Percentiles rank a stretch among this genome's conserved stretches.
Evolutionary conservation across 2,113 vertebrate genomes (phyloP).

Genomic region (Hemiprocne comata): DNA sequence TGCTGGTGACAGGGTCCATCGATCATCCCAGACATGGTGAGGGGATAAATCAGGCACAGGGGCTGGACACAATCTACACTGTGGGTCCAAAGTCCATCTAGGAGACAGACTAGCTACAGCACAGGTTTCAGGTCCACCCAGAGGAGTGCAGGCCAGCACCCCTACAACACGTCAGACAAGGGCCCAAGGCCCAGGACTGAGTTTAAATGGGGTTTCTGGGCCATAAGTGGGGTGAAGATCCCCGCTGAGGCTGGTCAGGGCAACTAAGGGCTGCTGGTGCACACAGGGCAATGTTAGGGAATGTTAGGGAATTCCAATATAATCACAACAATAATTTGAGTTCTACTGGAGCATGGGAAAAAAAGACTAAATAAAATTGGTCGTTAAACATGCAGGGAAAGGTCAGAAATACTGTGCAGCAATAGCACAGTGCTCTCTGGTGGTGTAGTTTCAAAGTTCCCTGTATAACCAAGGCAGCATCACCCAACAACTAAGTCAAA

Average conservation of each 20-base stretch:
- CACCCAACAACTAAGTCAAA: not conserved
- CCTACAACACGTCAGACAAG: not conserved
- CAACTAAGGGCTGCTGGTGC: not conserved
- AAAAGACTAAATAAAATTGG: not conserved
- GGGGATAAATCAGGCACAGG: not conserved
- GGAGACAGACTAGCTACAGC: not conserved
- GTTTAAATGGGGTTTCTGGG: not conserved
- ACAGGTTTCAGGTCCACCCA: not conserved
- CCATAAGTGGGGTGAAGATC: not conserved
- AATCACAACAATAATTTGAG: not conserved
- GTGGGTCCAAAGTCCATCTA: not conserved
- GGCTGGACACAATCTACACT: not conserved
- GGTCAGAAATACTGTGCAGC: not conserved
- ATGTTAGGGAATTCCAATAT: not conserved
- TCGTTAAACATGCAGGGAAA: not conserved
- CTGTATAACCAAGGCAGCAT: not conserved
- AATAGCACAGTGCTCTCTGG: conserved; percentile 23
- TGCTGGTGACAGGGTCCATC: not conserved
- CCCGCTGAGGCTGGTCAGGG: not conserved
- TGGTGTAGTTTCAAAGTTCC: not conserved
- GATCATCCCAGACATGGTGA: not conserved
- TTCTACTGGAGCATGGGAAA: not conserved
- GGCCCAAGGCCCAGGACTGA: not conserved
- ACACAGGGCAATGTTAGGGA: not conserved
- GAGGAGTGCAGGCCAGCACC: not conserved